These are phyloP conservation scores for Raphicerus campestris DNA, from an alignment of 2,113 vertebrate species.

Conservation along the genomic window DNA sequence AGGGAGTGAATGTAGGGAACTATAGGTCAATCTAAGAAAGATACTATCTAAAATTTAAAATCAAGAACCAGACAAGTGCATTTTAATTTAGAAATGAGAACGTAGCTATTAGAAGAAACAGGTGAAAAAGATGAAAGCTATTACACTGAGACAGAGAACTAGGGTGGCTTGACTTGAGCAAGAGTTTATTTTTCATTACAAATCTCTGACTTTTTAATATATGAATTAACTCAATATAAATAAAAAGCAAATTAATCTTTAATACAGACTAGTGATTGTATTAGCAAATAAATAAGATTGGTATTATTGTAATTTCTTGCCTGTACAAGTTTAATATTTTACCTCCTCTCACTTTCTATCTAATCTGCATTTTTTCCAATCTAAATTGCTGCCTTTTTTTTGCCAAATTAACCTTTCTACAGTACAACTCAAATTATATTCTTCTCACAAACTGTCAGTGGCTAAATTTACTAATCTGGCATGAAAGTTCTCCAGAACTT, in stretches of 20 bases:
- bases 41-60: neutral
- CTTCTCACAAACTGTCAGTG: neutral
- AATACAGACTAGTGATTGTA: neutral
- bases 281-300: neutral
- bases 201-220: neutral
- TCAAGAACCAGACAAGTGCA: neutral
- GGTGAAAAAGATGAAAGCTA: neutral
- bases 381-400: neutral
- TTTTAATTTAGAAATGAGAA: neutral
- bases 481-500: neutral
- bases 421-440: neutral
- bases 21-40: neutral
- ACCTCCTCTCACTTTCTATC: neutral
- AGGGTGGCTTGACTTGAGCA: neutral
- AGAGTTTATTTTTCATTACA: neutral
- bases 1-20: neutral
- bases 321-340: neutral
- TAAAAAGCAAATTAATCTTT: slow-evolving; percentile 9
- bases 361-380: neutral
- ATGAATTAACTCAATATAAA: neutral
- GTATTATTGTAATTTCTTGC: neutral
- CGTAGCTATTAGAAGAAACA: neutral
- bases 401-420: neutral
- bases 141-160: neutral
- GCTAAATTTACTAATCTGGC: neutral